These are phyloP conservation scores for Camarhynchus parvulus DNA, from an alignment of 2,113 vertebrate genomes.

Conservation along the genomic window DNA sequence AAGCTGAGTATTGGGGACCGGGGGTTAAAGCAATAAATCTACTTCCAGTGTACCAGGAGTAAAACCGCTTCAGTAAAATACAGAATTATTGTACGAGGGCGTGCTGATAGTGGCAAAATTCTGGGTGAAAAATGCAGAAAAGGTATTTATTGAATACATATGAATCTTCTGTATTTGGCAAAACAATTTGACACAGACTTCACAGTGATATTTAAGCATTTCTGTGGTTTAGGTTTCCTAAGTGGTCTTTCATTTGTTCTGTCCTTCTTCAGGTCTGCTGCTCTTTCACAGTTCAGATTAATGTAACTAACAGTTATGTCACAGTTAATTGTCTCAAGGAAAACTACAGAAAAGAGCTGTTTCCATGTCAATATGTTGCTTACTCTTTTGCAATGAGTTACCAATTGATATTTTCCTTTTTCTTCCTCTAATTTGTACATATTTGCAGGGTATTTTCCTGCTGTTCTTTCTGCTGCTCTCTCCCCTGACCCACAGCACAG, in stretches of 20 bases:
- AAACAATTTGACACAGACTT: neutral
- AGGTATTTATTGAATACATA: neutral
- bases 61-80: neutral
- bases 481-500: constrained; percentile 61
- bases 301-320: neutral
- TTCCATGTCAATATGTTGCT: neutral
- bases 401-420: neutral
- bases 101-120: neutral
- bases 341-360: neutral
- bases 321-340: neutral
- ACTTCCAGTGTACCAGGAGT: neutral
- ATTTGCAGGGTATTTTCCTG: constrained; percentile 48
- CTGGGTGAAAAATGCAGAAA: neutral
- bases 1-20: neutral
- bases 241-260: neutral
- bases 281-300: neutral
- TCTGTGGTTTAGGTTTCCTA: neutral
- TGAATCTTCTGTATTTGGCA: neutral
- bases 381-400: neutral
- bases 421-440: neutral
- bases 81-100: neutral
- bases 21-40: neutral
- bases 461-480: constrained; percentile 16
- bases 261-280: neutral
- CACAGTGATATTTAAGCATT: neutral